These are phyloP conservation scores for Drosophila peninsularis DNA, from an alignment of 2,888 invertebrate genomes.

Conservation along the genomic window DNA sequence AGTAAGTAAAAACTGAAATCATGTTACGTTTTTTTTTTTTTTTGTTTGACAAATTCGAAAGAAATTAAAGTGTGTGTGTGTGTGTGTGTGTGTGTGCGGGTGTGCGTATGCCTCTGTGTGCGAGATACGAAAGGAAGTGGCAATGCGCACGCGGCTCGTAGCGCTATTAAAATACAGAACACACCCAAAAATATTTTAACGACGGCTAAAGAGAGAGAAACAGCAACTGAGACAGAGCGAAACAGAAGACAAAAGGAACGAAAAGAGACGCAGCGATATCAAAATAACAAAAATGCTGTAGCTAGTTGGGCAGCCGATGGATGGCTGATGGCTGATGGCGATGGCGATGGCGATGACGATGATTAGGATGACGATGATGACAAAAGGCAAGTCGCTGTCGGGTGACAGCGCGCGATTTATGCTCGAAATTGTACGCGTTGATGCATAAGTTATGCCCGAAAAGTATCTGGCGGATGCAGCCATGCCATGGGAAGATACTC, in stretches of 20 bases:
- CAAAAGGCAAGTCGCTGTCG: constrained; percentile 43
- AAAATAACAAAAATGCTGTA: constrained; percentile 31
- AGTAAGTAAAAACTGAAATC: constrained; percentile 73
- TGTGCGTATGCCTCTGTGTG: constrained; percentile 22
- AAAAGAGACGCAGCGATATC: constrained; percentile 25
- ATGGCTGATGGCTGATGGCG: constrained; percentile 22
- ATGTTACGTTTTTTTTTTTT: constrained; percentile 61
- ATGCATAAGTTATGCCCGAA: constrained; percentile 73
- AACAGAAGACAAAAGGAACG: constrained; percentile 13
- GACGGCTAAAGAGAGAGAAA: constrained; percentile 48
- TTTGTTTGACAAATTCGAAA: constrained; percentile 74
- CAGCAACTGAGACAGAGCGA: constrained; percentile 22
- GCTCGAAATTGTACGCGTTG: constrained; percentile 77
- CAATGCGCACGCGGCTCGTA: constrained; percentile 64
- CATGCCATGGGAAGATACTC: constrained; percentile 42
- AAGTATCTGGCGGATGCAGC: constrained; percentile 63
- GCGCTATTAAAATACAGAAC: constrained; percentile 80
- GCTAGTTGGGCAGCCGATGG: constrained; percentile 48
- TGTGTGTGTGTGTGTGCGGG: constrained; percentile 7
- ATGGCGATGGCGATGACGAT: constrained; percentile 31
- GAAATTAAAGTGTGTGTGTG: constrained; percentile 59
- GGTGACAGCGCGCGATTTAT: constrained; percentile 76
- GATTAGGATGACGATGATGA: constrained; percentile 38
- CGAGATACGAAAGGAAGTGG: constrained; percentile 71
- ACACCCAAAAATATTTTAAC: constrained; percentile 80